Evolutionary conservation across 2,113 vertebrate species (phyloP).

Genomic region (Dipodomys stephensi): DNA sequence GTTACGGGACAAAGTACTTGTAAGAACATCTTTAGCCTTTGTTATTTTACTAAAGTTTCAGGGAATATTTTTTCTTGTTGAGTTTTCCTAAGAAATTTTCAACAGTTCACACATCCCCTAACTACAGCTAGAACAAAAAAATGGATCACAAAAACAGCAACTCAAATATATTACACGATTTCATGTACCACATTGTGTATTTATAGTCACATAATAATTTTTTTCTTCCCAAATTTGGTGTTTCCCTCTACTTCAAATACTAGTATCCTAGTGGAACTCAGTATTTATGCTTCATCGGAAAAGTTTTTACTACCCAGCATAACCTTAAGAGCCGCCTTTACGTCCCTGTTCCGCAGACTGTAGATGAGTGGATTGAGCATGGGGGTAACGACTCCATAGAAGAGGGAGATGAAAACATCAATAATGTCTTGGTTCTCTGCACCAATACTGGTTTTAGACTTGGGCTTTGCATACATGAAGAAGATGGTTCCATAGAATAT

Average conservation of each 20-base stretch:
- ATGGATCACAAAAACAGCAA: neutral
- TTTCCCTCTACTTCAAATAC: neutral
- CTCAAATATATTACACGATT: neutral
- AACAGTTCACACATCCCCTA: neutral
- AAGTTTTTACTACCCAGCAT: constrained; percentile 38
- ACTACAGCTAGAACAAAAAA: constrained; percentile 7
- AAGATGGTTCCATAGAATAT: constrained; percentile 76
- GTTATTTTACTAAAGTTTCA: constrained; percentile 48
- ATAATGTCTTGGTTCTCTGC: constrained; percentile 20
- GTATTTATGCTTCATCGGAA: neutral
- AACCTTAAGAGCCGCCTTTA: constrained; percentile 66
- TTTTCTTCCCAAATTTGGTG: neutral
- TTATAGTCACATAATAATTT: neutral
- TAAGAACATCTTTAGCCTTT: neutral
- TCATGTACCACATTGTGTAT: neutral
- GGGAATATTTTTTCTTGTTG: neutral
- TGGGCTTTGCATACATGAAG: constrained; percentile 74
- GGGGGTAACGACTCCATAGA: constrained; percentile 70
- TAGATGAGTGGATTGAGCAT: constrained; percentile 77
- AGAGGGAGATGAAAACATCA: constrained; percentile 64
- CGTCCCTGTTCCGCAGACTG: constrained; percentile 75
- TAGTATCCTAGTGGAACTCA: neutral
- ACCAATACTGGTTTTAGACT: neutral
- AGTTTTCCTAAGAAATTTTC: neutral
- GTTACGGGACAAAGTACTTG: neutral